These are phyloP conservation scores for Diglossa brunneiventris DNA, from an alignment of 2,113 vertebrate genomes.

Conservation along the genomic window DNA sequence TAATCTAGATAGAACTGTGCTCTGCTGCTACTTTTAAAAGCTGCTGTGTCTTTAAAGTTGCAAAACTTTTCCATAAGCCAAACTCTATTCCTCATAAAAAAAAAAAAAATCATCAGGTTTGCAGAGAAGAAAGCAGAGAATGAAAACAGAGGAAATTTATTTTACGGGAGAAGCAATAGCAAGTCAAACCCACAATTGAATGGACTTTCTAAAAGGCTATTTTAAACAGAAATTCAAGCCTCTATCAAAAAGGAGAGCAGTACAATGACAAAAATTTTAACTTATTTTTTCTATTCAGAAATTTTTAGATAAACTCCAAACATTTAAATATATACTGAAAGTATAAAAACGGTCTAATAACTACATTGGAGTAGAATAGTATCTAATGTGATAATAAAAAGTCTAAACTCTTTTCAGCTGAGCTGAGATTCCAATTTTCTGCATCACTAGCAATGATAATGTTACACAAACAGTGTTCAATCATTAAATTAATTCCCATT, in stretches of 20 bases:
- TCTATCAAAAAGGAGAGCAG: background rate
- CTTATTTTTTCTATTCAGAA: background rate
- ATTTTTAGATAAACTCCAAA: slow-evolving; percentile 6
- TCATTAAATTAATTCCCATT: slow-evolving; percentile 72
- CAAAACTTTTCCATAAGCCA: background rate
- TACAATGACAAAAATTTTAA: background rate
- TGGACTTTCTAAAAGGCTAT: background rate
- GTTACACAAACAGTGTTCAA: slow-evolving; percentile 65
- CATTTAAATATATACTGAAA: slow-evolving; percentile 11
- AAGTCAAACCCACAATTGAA: background rate
- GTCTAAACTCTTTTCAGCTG: slow-evolving; percentile 46
- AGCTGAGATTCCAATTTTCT: slow-evolving; percentile 72
- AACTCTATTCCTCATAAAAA: background rate
- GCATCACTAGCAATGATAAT: slow-evolving; percentile 65
- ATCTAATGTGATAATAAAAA: slow-evolving; percentile 44
- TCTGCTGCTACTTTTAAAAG: background rate
- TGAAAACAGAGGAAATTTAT: background rate
- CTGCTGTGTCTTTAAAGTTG: background rate
- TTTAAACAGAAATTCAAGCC: background rate
- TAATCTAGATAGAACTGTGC: background rate
- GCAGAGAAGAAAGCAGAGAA: background rate
- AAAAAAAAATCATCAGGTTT: background rate
- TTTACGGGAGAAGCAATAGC: background rate
- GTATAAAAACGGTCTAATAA: background rate
- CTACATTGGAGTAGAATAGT: slow-evolving; percentile 4